phyloP scores from a whole-genome alignment of 2,888 invertebrate genomes.

The Graphium colonna region DNA sequence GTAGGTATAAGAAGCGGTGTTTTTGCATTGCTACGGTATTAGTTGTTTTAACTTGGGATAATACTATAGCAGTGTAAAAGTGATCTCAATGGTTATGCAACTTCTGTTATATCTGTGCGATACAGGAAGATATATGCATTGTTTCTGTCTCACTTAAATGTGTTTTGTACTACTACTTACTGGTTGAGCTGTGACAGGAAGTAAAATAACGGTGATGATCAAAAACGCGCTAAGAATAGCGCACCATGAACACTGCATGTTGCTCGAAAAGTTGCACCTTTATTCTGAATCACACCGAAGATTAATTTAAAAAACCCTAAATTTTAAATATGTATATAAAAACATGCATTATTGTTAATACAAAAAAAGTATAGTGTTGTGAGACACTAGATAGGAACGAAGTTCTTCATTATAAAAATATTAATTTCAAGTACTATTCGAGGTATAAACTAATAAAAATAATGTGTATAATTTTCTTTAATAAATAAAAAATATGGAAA shows the following conservation, averaged over 20 bases:
- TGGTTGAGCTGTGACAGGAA: constrained; percentile 57
- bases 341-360: background rate
- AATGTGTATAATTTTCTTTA: too few relatives aligned
- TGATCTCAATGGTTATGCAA: constrained; percentile 9
- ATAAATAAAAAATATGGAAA: too few relatives aligned
- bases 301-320: background rate
- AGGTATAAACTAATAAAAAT: too few relatives aligned
- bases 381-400: too few relatives aligned
- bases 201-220: constrained; percentile 45
- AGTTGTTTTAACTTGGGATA: background rate
- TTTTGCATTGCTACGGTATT: too few relatives aligned
- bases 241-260: constrained; percentile 39
- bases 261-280: constrained; percentile 8
- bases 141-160: constrained; percentile 11
- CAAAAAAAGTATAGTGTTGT: too few relatives aligned
- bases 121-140: constrained; percentile 8
- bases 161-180: constrained; percentile 44
- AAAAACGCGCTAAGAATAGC: constrained; percentile 40
- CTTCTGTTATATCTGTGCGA: constrained; percentile 10
- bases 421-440: too few relatives aligned
- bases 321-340: background rate
- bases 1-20: too few relatives aligned
- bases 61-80: background rate
- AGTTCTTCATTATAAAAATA: too few relatives aligned
- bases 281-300: constrained; percentile 17